Conservation (phyloP, 2,113 vertebrate species). For the Callaeas wilsoni region DNA sequence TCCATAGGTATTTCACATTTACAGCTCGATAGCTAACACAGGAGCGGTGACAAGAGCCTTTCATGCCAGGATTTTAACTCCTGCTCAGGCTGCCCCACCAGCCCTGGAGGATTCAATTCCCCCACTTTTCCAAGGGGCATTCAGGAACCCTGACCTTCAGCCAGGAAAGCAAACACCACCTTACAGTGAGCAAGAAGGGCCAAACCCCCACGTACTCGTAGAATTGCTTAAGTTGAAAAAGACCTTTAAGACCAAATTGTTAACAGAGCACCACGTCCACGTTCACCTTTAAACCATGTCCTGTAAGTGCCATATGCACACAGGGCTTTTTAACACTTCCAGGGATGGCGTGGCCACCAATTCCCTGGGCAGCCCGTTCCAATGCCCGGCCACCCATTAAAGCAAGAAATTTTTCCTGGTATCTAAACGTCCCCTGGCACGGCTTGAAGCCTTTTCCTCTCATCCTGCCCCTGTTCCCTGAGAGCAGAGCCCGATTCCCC, state of each 20-base stretch:
- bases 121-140: neutral
- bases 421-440: no score
- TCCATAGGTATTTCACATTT: rapidly evolving
- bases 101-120: neutral
- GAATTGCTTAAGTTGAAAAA: neutral
- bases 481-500: neutral
- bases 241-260: no score
- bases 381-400: no score
- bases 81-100: neutral
- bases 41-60: rapidly evolving
- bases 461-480: neutral
- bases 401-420: rapidly evolving
- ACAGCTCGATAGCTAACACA: neutral
- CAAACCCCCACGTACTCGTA: rapidly evolving
- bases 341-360: neutral
- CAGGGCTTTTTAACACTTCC: neutral
- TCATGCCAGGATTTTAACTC: neutral
- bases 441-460: no score
- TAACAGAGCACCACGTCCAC: rapidly evolving
- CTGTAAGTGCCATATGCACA: rapidly evolving
- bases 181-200: no score
- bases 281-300: neutral
- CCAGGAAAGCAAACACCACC: neutral
- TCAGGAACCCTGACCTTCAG: neutral
- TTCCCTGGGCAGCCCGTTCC: neutral